These are phyloP conservation scores for human (Homo sapiens) DNA, from an alignment of 2,113 vertebrate species.

Conservation along the genomic window GRCh38 chr11:27343501-27344000, in stretches of 20 bases:
- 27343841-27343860: background rate
- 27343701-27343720: background rate
- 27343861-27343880: background rate
- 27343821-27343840: background rate
- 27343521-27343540: background rate
- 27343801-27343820: background rate
- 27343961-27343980: slow-evolving; percentile 4
- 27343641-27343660: background rate
- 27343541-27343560: background rate
- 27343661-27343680: background rate
- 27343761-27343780: background rate
- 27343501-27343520: background rate
- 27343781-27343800: background rate
- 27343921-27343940: background rate
- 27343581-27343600: background rate
- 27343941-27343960: background rate
- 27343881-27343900: background rate
- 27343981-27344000: slow-evolving; percentile 17
- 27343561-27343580: background rate
- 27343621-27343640: background rate
- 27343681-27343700: background rate
- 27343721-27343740: background rate
- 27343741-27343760: background rate
- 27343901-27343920: background rate
- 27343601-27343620: background rate